Base-by-base conservation (phyloP, 1,140 invertebrate genomes). In the Spodoptera frugiperda region DNA sequence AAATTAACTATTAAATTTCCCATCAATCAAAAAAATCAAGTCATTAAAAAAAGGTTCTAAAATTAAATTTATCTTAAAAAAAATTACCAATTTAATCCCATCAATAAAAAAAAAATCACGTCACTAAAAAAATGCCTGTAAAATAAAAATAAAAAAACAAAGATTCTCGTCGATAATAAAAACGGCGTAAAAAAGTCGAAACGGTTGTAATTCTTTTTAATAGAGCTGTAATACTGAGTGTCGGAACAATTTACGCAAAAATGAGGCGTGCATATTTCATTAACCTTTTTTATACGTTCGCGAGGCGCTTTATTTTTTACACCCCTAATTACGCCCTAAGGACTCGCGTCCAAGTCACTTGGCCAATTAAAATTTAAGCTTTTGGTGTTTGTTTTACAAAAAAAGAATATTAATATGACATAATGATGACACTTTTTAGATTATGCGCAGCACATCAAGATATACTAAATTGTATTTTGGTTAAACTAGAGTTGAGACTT, bases 191-290 rank as follows among this genome's bases (percentile, higher is more conserved):
- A 72, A 65, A 79, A 86, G 76, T 79, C 78, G 80, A 78, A 80
- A 71, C 21, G 51, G 49, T 73, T 82, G 82, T 77, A 59, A 80
- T 87, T 81, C 85, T 83, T 88, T 87, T 84, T 89, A 89, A 89
- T 91, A 86, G 84, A 86, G 76, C 77, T 68, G 76, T 89, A 88
- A 89, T 83, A 77, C 71, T 77, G 67, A 67, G 15, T 65, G 46
- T 75, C 33, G 72, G 68, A 68, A 81, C 76, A 80, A 83, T 84
- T 90, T 86, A 79, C 44, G 65, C 76, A 80, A 85, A 61, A 87
- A 88, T 84, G 84, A 80, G 70, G 76, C 75, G 78, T 85, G 77
- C 86, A 89, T 91, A 87, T 89, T 90, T 91, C 84, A 90, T 85
- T 75, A 65, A 61, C 33, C 84, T 85, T 89, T 88, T 89, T 88